phyloP scores from a whole-genome alignment of 2,113 vertebrate species.

The Ameiurus melas region DNA sequence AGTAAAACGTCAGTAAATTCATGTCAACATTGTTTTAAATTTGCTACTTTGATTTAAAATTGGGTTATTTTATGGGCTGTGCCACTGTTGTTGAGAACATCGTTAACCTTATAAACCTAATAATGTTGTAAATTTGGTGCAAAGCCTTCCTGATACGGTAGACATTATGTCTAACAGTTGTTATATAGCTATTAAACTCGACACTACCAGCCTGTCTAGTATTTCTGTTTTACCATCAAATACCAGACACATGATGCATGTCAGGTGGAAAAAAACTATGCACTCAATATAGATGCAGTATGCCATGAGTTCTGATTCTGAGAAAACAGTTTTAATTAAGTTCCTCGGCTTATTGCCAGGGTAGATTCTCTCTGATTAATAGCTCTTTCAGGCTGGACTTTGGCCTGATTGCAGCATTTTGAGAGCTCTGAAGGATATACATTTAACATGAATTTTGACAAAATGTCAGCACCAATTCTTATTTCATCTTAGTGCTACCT shows the following conservation, averaged over 20 bases:
- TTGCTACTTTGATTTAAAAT: too few relatives aligned
- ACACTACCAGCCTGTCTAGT: slow-evolving; percentile 32
- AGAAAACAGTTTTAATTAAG: slow-evolving; percentile 47
- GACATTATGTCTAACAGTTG: slow-evolving; percentile 31
- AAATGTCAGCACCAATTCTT: not conserved
- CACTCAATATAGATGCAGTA: slow-evolving; percentile 36
- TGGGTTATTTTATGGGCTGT: not conserved
- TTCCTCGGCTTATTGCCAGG: slow-evolving; percentile 38
- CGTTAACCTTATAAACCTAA: not conserved
- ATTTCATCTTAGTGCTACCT: not conserved
- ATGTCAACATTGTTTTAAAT: not conserved
- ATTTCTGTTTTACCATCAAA: slow-evolving; percentile 41
- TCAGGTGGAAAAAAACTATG: slow-evolving; percentile 33
- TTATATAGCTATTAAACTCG: slow-evolving; percentile 44
- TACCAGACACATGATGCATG: slow-evolving; percentile 32
- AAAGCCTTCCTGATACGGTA: slow-evolving; percentile 18
- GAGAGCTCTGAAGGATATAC: not conserved
- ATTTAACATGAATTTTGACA: not conserved
- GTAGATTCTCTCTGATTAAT: slow-evolving; percentile 21
- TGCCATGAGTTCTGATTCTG: slow-evolving; percentile 34
- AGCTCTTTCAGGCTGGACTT: not conserved
- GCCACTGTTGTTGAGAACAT: not conserved
- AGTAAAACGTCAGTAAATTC: not conserved
- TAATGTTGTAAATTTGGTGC: slow-evolving; percentile 10
- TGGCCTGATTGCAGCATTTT: not conserved